These are phyloP conservation scores for Amphipoea oculea DNA, from an alignment of 2,888 invertebrate genomes.

Conservation along the genomic window DNA sequence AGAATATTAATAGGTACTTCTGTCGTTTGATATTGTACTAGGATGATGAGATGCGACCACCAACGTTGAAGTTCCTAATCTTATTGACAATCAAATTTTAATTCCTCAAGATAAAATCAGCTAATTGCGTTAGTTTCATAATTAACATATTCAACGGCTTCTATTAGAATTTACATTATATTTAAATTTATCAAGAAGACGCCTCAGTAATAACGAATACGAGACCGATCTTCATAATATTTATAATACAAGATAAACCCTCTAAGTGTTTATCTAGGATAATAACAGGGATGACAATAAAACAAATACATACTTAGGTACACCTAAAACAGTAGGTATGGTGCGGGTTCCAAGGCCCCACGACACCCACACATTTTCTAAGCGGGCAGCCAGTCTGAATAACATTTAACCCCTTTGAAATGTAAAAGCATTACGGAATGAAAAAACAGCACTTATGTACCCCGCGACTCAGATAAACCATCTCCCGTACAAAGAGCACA, in stretches of 20 bases:
- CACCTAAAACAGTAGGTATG: slow-evolving; percentile 46
- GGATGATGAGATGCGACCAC: slow-evolving; percentile 42
- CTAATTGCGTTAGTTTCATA: slow-evolving; percentile 17
- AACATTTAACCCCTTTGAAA: slow-evolving; percentile 91
- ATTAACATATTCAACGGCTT: slow-evolving; percentile 36
- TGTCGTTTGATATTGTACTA: slow-evolving; percentile 4
- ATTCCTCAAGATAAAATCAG: slow-evolving; percentile 46
- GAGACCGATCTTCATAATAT: slow-evolving; percentile 36
- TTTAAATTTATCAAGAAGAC: slow-evolving; percentile 22
- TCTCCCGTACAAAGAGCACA: slow-evolving; percentile 90
- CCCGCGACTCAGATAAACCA: slow-evolving; percentile 90
- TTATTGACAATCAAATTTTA: slow-evolving; percentile 24
- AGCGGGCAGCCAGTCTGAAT: slow-evolving; percentile 88
- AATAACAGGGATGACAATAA: slow-evolving; percentile 47
- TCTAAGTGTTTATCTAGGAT: slow-evolving; percentile 58
- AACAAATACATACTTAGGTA: slow-evolving; percentile 57
- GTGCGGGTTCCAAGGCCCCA: slow-evolving; percentile 78
- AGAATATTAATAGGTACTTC: slow-evolving; percentile 26
- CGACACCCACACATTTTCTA: slow-evolving; percentile 89
- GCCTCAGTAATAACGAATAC: slow-evolving; percentile 24
- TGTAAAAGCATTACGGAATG: slow-evolving; percentile 91
- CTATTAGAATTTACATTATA: slow-evolving; percentile 21
- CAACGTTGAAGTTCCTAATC: slow-evolving; percentile 33
- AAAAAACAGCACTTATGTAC: slow-evolving; percentile 91
- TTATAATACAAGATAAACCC: slow-evolving; percentile 50